A percentile compares a stretch with the other conserved stretches of the same genome.
These are phyloP conservation scores for Drosophila carrolli DNA, from an alignment of 1,140 invertebrate species.

Conservation along the genomic window DNA sequence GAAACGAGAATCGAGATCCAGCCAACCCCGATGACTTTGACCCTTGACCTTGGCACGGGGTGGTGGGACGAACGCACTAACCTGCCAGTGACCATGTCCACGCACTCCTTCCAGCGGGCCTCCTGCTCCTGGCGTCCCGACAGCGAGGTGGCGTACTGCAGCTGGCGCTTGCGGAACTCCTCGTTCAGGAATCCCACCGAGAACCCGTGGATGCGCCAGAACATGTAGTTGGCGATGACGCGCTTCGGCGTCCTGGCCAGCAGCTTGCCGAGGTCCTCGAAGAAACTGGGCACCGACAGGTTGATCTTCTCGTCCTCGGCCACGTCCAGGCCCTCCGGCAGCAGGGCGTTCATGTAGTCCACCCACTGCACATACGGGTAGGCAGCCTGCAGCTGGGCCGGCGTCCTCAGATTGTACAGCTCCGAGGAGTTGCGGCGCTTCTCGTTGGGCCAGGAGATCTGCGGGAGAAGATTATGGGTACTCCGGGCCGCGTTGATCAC, in stretches of 20 bases:
- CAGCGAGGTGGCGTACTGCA: slow-evolving; percentile 90
- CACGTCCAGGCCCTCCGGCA: slow-evolving; percentile 87
- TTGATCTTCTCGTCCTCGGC: slow-evolving; percentile 90
- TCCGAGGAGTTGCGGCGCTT: slow-evolving; percentile 95
- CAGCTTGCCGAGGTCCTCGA: slow-evolving; percentile 88
- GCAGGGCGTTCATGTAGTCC: slow-evolving; percentile 91
- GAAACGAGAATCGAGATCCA: slow-evolving; percentile 18
- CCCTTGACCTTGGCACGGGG: slow-evolving; percentile 7
- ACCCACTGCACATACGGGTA: slow-evolving; percentile 87
- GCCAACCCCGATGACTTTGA: slow-evolving; percentile 20
- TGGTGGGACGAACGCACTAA: slow-evolving; percentile 68
- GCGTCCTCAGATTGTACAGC: slow-evolving; percentile 95
- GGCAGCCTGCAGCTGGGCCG: slow-evolving; percentile 89
- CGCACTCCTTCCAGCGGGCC: slow-evolving; percentile 94
- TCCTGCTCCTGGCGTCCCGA: slow-evolving; percentile 91
- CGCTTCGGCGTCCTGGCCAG: slow-evolving; percentile 85
- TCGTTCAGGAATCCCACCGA: slow-evolving; percentile 92
- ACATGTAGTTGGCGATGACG: slow-evolving; percentile 90
- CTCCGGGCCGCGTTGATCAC: background rate
- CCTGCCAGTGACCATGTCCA: slow-evolving; percentile 90
- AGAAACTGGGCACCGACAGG: slow-evolving; percentile 91
- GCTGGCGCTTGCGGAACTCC: slow-evolving; percentile 88
- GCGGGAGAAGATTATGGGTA: background rate
- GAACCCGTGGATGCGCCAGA: slow-evolving; percentile 91
- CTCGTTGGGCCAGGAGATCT: slow-evolving; percentile 95